Base-by-base conservation (phyloP, 2,888 invertebrate genomes). In the Platycheirus rosarum region DNA sequence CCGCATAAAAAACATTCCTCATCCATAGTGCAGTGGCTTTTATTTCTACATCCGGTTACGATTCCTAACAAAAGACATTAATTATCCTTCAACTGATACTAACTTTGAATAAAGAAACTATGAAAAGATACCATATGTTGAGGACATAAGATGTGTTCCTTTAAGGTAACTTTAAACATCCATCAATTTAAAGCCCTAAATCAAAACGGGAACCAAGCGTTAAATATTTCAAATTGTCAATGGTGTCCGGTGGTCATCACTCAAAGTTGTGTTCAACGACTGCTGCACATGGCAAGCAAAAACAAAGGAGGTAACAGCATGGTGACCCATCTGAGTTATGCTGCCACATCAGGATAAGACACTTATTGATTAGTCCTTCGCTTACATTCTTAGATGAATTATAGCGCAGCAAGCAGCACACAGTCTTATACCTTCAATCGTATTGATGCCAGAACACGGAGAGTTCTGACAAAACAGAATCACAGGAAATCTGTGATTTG, bases 321-420 rank as follows among this genome's bases (percentile, higher is more conserved):
- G 44, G 40, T 42, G 16, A 40, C 60, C 20, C 60, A 62, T 63
- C 69, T 63, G 68, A 74, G 60, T 74, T 74, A 63, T 74, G 55
- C 62, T 32, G 42, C 32, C 44, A 14, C 63, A 40, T 37, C 48
- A 57, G 74, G 79, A 74, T 74, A 79, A 69, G 68, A 55, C 74
- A 74, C 49, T 63, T 79, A 79, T 79, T 79, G 79, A 74, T 79
- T 69, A 74, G 55, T 68, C 55, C 60, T 35, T 66, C 46, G 68
- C 23, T 18, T 26, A 42, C 46, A 13, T 16, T 46, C 46, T 14
- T 40, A 69, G 62, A 69, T 49, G 63, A 69, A 79, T 69, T 13
- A 42, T 60, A 16, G 29, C 37, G 49, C 44, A 37, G 32, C 13
- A 26, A 26, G 49, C 44, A 37, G 32, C 13, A 26, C 51, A 70